Conservation (phyloP, 2,797 vertebrate genomes). For the Amniataba percoides region DNA sequence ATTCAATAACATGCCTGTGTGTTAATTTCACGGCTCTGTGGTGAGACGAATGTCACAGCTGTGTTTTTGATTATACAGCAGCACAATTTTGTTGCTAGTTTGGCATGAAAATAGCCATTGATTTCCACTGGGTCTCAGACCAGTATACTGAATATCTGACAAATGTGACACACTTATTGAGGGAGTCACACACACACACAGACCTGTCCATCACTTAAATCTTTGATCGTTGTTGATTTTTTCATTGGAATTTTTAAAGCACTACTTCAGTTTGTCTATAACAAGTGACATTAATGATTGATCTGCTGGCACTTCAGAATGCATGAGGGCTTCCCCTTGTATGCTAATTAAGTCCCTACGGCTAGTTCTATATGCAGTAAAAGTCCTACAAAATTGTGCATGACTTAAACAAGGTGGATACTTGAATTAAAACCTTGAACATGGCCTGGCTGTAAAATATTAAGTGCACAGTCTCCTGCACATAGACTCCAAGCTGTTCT, state of each 20-base stretch:
- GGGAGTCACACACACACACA: background rate
- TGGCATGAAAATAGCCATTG: background rate
- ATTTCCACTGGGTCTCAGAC: constrained; percentile 11
- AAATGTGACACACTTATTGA: background rate
- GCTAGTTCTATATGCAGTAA: background rate
- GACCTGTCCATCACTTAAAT: background rate
- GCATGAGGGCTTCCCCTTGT: constrained; percentile 2
- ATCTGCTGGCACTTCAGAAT: constrained; percentile 3
- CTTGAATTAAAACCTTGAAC: background rate
- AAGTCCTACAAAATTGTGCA: background rate
- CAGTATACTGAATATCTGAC: constrained; percentile 12
- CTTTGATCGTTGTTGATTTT: background rate
- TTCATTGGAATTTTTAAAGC: background rate
- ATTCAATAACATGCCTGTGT: constrained; percentile 6
- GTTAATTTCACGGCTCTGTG: constrained; percentile 29
- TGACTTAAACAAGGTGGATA: constrained; percentile 2
- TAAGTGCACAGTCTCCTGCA: background rate
- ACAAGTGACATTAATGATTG: background rate
- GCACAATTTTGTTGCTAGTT: constrained; percentile 5
- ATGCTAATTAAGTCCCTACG: background rate
- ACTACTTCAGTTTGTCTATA: background rate
- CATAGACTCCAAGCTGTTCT: background rate
- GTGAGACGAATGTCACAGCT: constrained; percentile 35
- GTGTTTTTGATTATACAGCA: constrained; percentile 35
- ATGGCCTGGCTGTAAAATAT: constrained; percentile 6